phyloP scores from a whole-genome alignment of 2,113 vertebrate species.

The Ictalurus furcatus region DNA sequence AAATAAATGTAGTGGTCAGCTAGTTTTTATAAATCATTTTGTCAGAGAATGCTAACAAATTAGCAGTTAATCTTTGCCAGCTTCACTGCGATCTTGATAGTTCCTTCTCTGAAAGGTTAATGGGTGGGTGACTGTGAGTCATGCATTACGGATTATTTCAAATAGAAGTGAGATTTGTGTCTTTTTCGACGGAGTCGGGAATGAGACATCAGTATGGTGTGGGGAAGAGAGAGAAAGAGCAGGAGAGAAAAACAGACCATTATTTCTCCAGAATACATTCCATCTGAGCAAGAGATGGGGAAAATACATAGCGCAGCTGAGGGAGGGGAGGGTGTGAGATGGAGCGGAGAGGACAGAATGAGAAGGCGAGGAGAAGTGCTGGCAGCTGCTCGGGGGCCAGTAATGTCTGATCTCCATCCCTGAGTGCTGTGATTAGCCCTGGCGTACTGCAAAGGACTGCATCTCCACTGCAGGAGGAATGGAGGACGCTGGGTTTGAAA shows the following conservation, averaged over 20 bases:
- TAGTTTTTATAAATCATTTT: slow-evolving; percentile 50
- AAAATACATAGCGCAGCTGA: slow-evolving; percentile 23
- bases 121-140: slow-evolving; percentile 51
- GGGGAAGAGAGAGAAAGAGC: not conserved
- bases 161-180: slow-evolving; percentile 48
- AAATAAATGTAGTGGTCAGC: slow-evolving; percentile 4
- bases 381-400: slow-evolving; percentile 43
- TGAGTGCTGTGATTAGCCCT: slow-evolving; percentile 40
- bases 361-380: slow-evolving; percentile 16
- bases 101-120: slow-evolving; percentile 56
- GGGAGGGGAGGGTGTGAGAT: slow-evolving; percentile 2
- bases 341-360: slow-evolving; percentile 35
- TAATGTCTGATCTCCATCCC: slow-evolving; percentile 38
- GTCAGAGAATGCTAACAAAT: slow-evolving; percentile 48
- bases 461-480: slow-evolving; percentile 15
- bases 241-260: slow-evolving; percentile 27
- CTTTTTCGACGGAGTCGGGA: slow-evolving; percentile 21
- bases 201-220: not conserved
- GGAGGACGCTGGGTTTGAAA: not conserved
- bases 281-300: slow-evolving; percentile 26
- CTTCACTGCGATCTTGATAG: slow-evolving; percentile 29
- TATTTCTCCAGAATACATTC: slow-evolving; percentile 47
- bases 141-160: slow-evolving; percentile 39
- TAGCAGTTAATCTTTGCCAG: slow-evolving; percentile 42
- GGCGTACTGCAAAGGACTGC: slow-evolving; percentile 5